Evolutionary conservation across 2,888 invertebrate genomes (phyloP), one percentile per base, ranked within the genome.

Genomic region (Drosophila longiperda): DNA sequence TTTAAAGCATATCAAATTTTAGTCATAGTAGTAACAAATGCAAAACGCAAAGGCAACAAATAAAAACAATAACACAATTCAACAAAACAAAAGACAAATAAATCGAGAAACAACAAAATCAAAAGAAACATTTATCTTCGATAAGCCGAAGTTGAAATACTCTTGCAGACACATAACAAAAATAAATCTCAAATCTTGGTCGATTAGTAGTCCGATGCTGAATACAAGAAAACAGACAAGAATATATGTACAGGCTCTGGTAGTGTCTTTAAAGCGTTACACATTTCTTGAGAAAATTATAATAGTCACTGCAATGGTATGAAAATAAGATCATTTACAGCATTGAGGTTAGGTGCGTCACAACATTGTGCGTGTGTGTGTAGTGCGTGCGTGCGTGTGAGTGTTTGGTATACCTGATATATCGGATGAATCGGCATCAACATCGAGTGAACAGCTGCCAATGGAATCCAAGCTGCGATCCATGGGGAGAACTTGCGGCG

Each of bases 361-460:
- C 55, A 5, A 36, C 15, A 17, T 15, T 55, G 55, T n/a, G 29
- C 7, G n/a, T 42, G 34, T 17, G 45, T 20, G 15, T 20, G 33
- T 29, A 29, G 29, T 49, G 33, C 12, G 23, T 42, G 34, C 12
- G 45, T 20, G 15, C 17, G 33, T 40, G 26, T 7, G 20, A n/a
- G 49, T 20, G 59, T 33, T 64, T 53, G 63, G 40, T 60, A 83
- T 96, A 96, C 96, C 96, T 96, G 96, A 95, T 90, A 95, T 94
- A 90, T 96, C 96, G 73, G 95, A 95, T 91, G 96, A 95, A 93
- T 91, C 93, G 67, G 96, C 96, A 91, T 97, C 97, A 93, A 96
- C 96, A 93, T 97, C 97, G 91, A 97, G 94, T 83, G 97, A 97
- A 94, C 97, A 97, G 94, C 96, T 96, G 89, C 97, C 97, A 90